Conservation (phyloP, 2,113 vertebrate species). For the Cyanoramphus novaezelandiae region DNA sequence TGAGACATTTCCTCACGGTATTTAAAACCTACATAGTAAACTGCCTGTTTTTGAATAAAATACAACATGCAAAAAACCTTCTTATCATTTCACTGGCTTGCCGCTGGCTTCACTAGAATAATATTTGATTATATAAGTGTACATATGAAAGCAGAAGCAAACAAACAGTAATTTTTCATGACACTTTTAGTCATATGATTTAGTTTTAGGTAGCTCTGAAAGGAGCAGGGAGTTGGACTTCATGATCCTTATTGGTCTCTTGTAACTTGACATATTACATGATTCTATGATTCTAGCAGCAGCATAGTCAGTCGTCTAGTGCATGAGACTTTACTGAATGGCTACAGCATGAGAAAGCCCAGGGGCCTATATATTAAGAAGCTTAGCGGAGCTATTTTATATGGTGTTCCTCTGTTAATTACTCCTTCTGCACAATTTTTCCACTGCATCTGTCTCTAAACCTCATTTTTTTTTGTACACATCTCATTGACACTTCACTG, state of each 20-base stretch:
- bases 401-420: neutral
- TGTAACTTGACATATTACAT: neutral
- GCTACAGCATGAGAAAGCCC: neutral
- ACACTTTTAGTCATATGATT: fast-evolving
- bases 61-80: neutral
- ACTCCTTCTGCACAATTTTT: neutral
- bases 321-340: neutral
- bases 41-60: slow-evolving; percentile 7
- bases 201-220: neutral
- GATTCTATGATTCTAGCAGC: neutral
- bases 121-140: neutral
- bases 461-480: neutral
- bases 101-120: neutral
- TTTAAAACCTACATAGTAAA: slow-evolving; percentile 4
- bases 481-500: neutral
- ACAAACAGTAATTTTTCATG: neutral
- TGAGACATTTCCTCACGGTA: slow-evolving; percentile 25
- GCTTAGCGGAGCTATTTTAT: neutral
- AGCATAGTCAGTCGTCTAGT: fast-evolving
- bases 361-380: neutral
- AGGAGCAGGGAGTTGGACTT: neutral
- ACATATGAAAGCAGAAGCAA: neutral
- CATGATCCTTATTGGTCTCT: neutral
- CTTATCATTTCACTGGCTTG: neutral
- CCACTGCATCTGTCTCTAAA: neutral